phyloP scores from a whole-genome alignment of 2,113 vertebrate genomes.

The Isurus oxyrinchus region DNA sequence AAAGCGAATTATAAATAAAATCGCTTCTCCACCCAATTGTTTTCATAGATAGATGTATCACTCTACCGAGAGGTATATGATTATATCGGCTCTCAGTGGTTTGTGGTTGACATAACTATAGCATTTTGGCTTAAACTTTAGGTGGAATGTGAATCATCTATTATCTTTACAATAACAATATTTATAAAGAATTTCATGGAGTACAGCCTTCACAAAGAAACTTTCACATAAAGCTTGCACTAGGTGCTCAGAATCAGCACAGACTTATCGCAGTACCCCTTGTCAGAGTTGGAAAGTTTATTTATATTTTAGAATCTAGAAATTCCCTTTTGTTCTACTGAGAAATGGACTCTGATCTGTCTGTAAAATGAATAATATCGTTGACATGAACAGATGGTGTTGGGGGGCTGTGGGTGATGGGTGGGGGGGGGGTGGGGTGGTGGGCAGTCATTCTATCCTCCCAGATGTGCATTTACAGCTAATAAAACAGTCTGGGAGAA shows the following conservation, averaged over 20 bases:
- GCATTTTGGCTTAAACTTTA: neutral
- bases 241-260: neutral
- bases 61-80: neutral
- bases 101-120: constrained; percentile 12
- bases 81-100: neutral
- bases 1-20: neutral
- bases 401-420: neutral
- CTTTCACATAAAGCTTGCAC: neutral
- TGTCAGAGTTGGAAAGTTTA: neutral
- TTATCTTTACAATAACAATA: constrained; percentile 2
- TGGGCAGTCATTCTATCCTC: neutral
- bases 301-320: neutral
- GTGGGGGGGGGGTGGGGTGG: no score
- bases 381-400: neutral
- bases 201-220: neutral
- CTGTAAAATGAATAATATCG: neutral
- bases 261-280: neutral
- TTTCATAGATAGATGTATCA: neutral
- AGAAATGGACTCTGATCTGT: neutral
- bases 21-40: neutral
- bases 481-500: neutral
- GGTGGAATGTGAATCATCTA: neutral
- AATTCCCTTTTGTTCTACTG: neutral
- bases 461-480: neutral
- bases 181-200: neutral